These are phyloP conservation scores for Amblyjoppa proteus DNA, from an alignment of 2,888 invertebrate genomes.

Conservation along the genomic window DNA sequence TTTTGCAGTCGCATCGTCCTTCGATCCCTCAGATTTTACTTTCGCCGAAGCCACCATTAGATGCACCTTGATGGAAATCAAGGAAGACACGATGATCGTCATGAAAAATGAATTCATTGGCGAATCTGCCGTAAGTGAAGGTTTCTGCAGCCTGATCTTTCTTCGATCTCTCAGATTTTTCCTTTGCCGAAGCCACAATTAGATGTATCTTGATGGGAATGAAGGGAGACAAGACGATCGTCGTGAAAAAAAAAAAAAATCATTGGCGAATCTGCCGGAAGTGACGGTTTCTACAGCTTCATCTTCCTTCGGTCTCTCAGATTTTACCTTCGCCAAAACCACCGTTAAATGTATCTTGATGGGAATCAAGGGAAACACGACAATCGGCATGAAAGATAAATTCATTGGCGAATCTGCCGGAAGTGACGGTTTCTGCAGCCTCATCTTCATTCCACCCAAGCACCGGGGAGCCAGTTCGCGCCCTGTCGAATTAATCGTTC, in stretches of 20 bases:
- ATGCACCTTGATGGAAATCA: not conserved
- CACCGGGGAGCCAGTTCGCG: constrained; percentile 25
- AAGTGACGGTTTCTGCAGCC: too few species aligned
- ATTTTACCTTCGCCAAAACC: not conserved
- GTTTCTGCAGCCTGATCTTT: too few species aligned
- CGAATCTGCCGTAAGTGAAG: not conserved
- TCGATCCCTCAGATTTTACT: not conserved
- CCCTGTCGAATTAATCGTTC: constrained; percentile 39
- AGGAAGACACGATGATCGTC: not conserved
- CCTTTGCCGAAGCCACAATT: too few species aligned
- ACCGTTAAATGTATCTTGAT: constrained; percentile 3
- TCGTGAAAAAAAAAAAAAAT: not conserved
- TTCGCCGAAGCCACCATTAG: constrained; percentile 18
- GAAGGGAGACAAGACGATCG: not conserved
- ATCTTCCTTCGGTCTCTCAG: not conserved
- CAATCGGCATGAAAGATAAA: not conserved
- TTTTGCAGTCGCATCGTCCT: not conserved
- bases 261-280: not conserved
- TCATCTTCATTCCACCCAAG: not conserved
- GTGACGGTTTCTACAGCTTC: not conserved
- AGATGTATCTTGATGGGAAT: too few species aligned
- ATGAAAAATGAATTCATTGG: not conserved
- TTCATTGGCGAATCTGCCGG: not conserved
- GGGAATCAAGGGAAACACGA: not conserved
- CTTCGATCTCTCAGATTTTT: too few species aligned